Base-by-base conservation (phyloP, 1,140 invertebrate genomes). In the Alviniconcha marisindica region DNA sequence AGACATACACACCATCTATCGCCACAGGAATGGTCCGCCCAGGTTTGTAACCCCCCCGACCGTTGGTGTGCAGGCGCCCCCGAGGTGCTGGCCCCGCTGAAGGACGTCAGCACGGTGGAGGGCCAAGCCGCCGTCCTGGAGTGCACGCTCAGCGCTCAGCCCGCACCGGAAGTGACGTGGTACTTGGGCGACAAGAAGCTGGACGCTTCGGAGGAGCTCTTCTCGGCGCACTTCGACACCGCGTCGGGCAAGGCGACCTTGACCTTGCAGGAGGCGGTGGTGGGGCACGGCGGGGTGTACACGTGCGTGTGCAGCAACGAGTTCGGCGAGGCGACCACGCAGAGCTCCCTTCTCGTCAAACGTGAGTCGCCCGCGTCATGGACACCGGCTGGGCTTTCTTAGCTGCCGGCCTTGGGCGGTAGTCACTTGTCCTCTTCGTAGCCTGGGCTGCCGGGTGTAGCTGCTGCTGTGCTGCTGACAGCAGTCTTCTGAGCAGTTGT, bases 271-370 rank as follows among this genome's bases (percentile, higher is more conserved):
- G 81, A 85, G 28, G 73, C 82, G 2, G 77, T 74, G 28, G 66
- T 81, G 15, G 78, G 84, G 15, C 84, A 90, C 79, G 69, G 77
- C 28, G 90, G 87, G 1, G 51, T 82, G 28, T 91, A 89, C 77
- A 85, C 79, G 74, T 90, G 89, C 88, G 74, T 87, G 24, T 86
- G 87, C 71, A 81, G 82, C 54, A 91, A 90, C 81, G 33, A 77
- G 21, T 28, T 83, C 12, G 91, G 91, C 36, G 76, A 89, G 74
- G 88, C 91, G 2, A 83, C 86, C 31, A 88, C 90, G n/a, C 51
- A 31, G 15, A 63, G 71, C n/a, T 21, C 42, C 51, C 48, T 83
- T 5, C 12, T 73, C 15, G 82, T 90, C 36, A 85, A 86, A 89
- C 86, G 89, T 90, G 88, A 87, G 86, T 85, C 38, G 24, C 4